Evolutionary conservation across 2,888 invertebrate genomes (phyloP), one percentile per base, ranked within the genome.

Genomic region (Melanostoma mellinum): DNA sequence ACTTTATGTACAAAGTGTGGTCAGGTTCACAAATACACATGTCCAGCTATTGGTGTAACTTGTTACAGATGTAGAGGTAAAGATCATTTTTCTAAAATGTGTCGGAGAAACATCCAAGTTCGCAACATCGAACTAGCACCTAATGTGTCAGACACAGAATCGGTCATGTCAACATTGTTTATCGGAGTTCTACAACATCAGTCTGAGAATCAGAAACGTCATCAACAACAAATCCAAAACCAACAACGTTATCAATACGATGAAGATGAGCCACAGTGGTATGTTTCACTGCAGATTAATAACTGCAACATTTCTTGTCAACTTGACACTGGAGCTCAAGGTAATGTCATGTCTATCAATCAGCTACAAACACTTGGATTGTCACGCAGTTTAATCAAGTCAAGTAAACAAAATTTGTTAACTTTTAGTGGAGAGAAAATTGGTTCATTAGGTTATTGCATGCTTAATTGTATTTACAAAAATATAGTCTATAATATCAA

Each of bases 71-170:
- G 55, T 44, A 55, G 68, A 9, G 44, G 67, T 53, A 68, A 55
- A 46, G 10, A 68, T 35, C 67, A 68, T 44, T 55, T 53, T 68
- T 6, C 67, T 2, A 68, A 68, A 55, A 68, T 68, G 68, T 68
- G 68, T 9, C 5, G 40, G 42, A 46, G 35, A 10, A 58, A 52
- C n/a, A 3, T 42, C 30, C 50, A 53, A 20, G 48, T 71, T 9
- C 71, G 71, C 50, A 71, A n/a, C n/a, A n/a, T n/a, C n/a, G n/a
- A n/a, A n/a, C n/a, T n/a, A n/a, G n/a, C n/a, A n/a, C n/a, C n/a
- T n/a, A n/a, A n/a, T n/a, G n/a, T n/a, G n/a, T n/a, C n/a, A n/a
- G n/a, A n/a, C n/a, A n/a, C n/a, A n/a, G n/a, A n/a, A n/a, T n/a
- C n/a, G n/a, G n/a, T n/a, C n/a, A n/a, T n/a, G n/a, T n/a, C n/a